A percentile compares a stretch with the other conserved stretches of the same genome.
phyloP scores from a whole-genome alignment of 2,113 vertebrate genomes.

The Gallinago media region DNA sequence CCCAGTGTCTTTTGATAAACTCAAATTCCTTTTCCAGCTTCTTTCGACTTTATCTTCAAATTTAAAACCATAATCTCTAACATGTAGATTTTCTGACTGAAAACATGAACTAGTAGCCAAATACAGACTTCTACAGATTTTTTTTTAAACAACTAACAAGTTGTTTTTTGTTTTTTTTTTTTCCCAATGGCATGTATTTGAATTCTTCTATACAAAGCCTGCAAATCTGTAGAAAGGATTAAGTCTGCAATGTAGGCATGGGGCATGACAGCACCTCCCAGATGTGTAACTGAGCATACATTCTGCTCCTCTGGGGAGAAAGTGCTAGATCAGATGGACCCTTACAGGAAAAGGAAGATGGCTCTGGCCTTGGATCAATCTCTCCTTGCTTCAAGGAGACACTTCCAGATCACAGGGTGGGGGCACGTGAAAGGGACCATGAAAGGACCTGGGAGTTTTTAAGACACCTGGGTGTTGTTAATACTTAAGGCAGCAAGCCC shows the following conservation, averaged over 20 bases:
- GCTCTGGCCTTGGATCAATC: neutral
- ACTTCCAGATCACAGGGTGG: neutral
- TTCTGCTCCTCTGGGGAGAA: neutral
- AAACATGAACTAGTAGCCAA: neutral
- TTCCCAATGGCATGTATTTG: accelerated
- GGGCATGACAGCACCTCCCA: neutral
- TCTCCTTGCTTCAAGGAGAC: neutral
- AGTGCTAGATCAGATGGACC: neutral
- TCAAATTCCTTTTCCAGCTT: neutral
- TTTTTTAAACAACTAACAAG: neutral
- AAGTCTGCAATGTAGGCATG: neutral
- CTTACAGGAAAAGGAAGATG: neutral
- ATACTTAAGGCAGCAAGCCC: neutral
- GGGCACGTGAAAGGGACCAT: neutral
- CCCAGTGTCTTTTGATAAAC: neutral
- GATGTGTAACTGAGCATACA: neutral
- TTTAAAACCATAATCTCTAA: neutral
- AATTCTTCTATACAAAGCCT: neutral
- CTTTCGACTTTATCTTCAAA: neutral
- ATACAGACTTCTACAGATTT: neutral
- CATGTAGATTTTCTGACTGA: neutral
- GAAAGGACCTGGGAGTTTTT: neutral
- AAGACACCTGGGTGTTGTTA: neutral
- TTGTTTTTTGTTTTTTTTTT: neutral
- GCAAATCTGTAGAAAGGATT: neutral